Evolutionary conservation across 1,140 invertebrate genomes (phyloP).

Genomic region (Drosophila sulfurigaster): DNA sequence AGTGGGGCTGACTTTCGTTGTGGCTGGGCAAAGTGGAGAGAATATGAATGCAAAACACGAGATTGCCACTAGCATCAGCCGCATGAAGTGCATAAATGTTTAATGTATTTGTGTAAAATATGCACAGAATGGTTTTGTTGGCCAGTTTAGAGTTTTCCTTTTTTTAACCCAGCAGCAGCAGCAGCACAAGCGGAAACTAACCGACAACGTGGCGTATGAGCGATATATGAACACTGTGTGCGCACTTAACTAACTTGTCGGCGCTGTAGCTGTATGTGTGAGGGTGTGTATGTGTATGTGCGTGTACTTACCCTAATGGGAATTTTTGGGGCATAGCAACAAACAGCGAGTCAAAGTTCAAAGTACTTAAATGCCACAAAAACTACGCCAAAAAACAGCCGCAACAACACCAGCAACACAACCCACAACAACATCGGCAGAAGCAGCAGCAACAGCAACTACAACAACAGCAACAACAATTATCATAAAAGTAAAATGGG

Average conservation of each 20-base stretch:
- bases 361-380: constrained; percentile 26
- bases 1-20: not conserved
- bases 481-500: constrained; percentile 16
- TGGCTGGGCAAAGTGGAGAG: not conserved
- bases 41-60: constrained; percentile 53
- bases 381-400: constrained; percentile 5
- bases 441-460: constrained; percentile 6
- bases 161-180: not conserved
- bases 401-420: constrained; percentile 9
- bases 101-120: constrained; percentile 39
- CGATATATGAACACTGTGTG: constrained; percentile 13
- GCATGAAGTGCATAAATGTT: constrained; percentile 49
- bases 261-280: not conserved
- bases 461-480: constrained; percentile 16
- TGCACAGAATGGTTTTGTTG: constrained; percentile 15
- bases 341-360: constrained; percentile 26
- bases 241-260: constrained; percentile 11
- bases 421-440: constrained; percentile 5
- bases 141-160: constrained; percentile 10
- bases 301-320: constrained; percentile 26
- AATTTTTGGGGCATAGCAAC: constrained; percentile 14
- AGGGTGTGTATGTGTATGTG: not conserved
- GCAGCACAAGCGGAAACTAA: not conserved
- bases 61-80: constrained; percentile 37
- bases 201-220: constrained; percentile 30